These are phyloP conservation scores for Salminus brasiliensis DNA, from an alignment of 2,113 vertebrate genomes.

Conservation along the genomic window DNA sequence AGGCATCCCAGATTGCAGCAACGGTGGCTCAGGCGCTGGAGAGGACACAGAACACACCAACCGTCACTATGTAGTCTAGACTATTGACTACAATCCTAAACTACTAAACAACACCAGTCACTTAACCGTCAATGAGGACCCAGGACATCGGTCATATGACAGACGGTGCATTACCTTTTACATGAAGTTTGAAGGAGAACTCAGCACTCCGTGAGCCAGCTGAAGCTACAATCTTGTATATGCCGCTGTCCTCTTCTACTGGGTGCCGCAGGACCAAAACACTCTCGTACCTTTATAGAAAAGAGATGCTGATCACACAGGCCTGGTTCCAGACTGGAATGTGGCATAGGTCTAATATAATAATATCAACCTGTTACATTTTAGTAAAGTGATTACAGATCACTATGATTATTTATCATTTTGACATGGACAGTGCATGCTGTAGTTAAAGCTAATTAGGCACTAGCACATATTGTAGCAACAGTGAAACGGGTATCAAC, in stretches of 20 bases:
- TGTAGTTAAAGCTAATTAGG: background rate
- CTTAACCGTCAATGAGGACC: no score
- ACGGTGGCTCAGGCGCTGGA: conserved; percentile 56
- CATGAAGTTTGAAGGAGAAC: conserved; percentile 82
- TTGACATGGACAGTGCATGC: no score
- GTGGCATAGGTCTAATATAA: background rate
- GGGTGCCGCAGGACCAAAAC: conserved; percentile 86
- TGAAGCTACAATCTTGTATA: conserved; percentile 84
- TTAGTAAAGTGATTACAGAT: background rate
- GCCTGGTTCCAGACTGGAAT: background rate
- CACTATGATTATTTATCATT: no score
- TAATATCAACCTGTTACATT: background rate
- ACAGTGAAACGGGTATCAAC: background rate
- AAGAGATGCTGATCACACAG: background rate
- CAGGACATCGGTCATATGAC: background rate
- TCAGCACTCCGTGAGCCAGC: conserved; percentile 71
- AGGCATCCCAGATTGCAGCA: conserved; percentile 73
- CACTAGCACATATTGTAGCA: background rate
- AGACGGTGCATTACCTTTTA: conserved; percentile 80
- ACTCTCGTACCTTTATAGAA: conserved; percentile 82
- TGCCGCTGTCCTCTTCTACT: conserved; percentile 88
- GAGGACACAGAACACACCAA: conserved; percentile 4
- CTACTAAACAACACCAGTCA: no score
- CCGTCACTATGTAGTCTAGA: background rate
- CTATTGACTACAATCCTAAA: no score